A percentile compares a stretch with the other conserved stretches of the same genome.
These are phyloP conservation scores for Drosophila paramelanica DNA, from an alignment of 2,888 invertebrate species.

Conservation along the genomic window DNA sequence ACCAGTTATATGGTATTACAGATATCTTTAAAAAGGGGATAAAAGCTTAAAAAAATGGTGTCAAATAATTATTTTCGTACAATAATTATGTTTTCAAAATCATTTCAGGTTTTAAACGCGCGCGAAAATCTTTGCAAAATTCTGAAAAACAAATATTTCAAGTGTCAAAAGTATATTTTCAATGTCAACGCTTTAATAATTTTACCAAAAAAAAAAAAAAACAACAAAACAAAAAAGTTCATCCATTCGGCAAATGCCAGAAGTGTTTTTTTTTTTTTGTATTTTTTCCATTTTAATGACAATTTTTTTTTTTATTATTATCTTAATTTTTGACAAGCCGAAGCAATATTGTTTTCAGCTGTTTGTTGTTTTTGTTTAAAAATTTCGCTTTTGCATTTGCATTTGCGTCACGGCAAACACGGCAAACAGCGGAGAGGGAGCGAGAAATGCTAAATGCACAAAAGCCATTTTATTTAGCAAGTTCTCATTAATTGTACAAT, in stretches of 20 bases:
- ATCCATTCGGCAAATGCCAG: slow-evolving; percentile 13
- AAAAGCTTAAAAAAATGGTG: no score
- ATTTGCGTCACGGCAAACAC: slow-evolving; percentile 43
- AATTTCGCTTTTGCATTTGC: slow-evolving; percentile 37
- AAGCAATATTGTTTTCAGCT: slow-evolving; percentile 20
- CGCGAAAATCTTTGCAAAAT: slow-evolving; percentile 4
- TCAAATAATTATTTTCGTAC: no score
- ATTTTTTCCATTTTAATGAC: slow-evolving; percentile 33
- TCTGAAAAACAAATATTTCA: slow-evolving; percentile 10
- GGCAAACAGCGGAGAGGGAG: not conserved
- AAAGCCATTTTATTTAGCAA: slow-evolving; percentile 19
- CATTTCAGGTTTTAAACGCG: not conserved
- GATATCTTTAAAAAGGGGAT: no score
- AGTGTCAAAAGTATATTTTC: slow-evolving; percentile 40
- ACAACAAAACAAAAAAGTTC: slow-evolving; percentile 3
- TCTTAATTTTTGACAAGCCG: slow-evolving; percentile 11
- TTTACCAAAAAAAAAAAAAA: slow-evolving; percentile 19
- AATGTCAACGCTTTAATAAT: slow-evolving; percentile 56
- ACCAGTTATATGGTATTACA: no score
- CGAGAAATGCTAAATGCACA: not conserved
- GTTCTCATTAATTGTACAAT: slow-evolving; percentile 32
- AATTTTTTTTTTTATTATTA: slow-evolving; percentile 35
- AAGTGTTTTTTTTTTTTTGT: slow-evolving; percentile 8
- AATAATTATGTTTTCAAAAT: not conserved
- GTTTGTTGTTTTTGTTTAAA: slow-evolving; percentile 16